Base-by-base conservation (phyloP, 2,797 vertebrate species). In the Chaetodon trifasciatus region DNA sequence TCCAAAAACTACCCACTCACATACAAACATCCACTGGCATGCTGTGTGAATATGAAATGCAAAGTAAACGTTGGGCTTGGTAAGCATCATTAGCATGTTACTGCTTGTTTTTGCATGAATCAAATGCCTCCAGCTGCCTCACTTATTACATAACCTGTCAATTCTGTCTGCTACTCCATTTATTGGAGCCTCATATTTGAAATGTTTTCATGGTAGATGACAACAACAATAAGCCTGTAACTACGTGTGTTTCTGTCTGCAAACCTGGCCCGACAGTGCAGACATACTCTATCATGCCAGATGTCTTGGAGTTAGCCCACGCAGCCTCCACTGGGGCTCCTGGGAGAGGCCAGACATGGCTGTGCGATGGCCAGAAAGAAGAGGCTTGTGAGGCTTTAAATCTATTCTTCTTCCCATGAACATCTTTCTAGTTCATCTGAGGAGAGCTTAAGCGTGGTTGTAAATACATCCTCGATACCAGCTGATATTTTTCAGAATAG, bases 291-390 rank as follows among this genome's bases (percentile, higher is more conserved):
- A 81, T 89, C 82, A 53, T 72, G 75, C 81, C 90, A 93, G 92
- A 91, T 90, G 87, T 88, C 77, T 75, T 77, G 55, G 56, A 79
- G 40, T 84, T 81, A 70, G 79, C 89, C 86, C 82, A 91, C 74
- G 42, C 86, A 82, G 70, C 81, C 81, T 91, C 78, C 64, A 23
- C 47, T 75, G 58, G 42, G 73, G 42, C 85, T 79, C 86, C 63
- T 23, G 82, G 76, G 86, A 89, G 67, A 82, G 47, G 66, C 74
- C 68, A 89, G 82, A 82, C 80, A 58, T 68, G 68, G 46, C 57
- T 78, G 44, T 69, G 28, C 28, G 67, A 69, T 50, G 50, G 73
- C 32, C 57, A 71, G 68, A 68, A 64, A 58, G 40, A 42, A 46
- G 61, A 82, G 47, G 40, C 40, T 62, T 64, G 44, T 32, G 47